These are phyloP conservation scores for Drosophila quadrilineata DNA, from an alignment of 1,140 invertebrate genomes.

Conservation along the genomic window DNA sequence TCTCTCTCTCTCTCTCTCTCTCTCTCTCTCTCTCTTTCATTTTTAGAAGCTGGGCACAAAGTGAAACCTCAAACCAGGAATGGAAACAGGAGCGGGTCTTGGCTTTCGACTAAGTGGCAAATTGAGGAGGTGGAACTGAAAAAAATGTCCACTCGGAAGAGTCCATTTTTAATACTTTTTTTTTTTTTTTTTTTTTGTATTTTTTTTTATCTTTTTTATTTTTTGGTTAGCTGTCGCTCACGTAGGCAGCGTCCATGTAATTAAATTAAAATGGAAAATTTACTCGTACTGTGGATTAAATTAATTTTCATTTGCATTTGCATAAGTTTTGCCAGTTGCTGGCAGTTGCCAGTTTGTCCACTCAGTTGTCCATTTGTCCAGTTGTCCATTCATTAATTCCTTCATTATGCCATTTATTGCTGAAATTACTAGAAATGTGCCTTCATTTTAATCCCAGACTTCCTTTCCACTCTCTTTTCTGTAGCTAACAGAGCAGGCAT, in stretches of 20 bases:
- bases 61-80: slow-evolving; percentile 9
- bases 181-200: no score
- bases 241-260: slow-evolving; percentile 80
- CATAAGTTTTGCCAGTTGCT: slow-evolving; percentile 63
- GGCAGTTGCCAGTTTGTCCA: slow-evolving; percentile 14
- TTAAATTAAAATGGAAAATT: slow-evolving; percentile 81
- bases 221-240: slow-evolving; percentile 76
- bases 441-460: slow-evolving; percentile 51
- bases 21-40: no score
- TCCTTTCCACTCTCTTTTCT: no score
- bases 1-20: no score
- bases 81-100: background rate
- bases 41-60: slow-evolving; percentile 25
- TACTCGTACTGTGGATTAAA: slow-evolving; percentile 79
- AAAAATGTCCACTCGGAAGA: slow-evolving; percentile 56
- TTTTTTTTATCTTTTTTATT: slow-evolving; percentile 33
- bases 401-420: slow-evolving; percentile 75
- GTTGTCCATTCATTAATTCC: slow-evolving; percentile 62
- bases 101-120: background rate
- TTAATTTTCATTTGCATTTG: slow-evolving; percentile 81
- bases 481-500: no score
- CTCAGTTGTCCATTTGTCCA: background rate
- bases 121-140: background rate
- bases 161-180: slow-evolving; percentile 51
- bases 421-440: slow-evolving; percentile 57